Evolutionary conservation across 1,140 invertebrate genomes (phyloP).

Genomic region (Lerema accius): DNA sequence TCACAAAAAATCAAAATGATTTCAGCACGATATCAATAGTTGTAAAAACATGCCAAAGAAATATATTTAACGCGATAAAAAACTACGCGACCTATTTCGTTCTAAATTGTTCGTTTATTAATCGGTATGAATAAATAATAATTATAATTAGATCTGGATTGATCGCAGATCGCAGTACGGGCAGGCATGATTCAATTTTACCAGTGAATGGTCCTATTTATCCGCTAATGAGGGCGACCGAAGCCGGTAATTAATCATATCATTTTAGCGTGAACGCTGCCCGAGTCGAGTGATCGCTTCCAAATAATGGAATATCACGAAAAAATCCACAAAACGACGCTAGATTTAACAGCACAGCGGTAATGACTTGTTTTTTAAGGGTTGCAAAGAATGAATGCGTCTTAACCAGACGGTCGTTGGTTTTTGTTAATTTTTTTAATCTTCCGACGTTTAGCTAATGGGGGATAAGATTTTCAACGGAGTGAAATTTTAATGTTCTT

Average conservation of each 20-base stretch:
- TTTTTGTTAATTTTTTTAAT: slow-evolving; percentile 72
- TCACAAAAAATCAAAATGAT: no score
- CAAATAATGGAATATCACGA: slow-evolving; percentile 75
- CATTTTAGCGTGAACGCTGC: slow-evolving; percentile 75
- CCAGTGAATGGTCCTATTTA: slow-evolving; percentile 75
- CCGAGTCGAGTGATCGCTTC: slow-evolving; percentile 67
- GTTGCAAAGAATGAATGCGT: slow-evolving; percentile 78
- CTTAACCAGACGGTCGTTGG: slow-evolving; percentile 67
- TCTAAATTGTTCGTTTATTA: slow-evolving; percentile 53
- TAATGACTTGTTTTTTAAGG: slow-evolving; percentile 82
- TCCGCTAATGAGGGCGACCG: slow-evolving; percentile 76
- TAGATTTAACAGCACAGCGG: slow-evolving; percentile 74
- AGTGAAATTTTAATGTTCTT: slow-evolving; percentile 36
- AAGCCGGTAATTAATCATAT: slow-evolving; percentile 79
- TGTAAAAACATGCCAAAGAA: no score
- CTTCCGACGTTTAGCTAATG: slow-evolving; percentile 63
- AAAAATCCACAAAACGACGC: slow-evolving; percentile 73
- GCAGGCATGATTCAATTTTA: slow-evolving; percentile 77
- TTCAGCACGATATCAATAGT: no score
- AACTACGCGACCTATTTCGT: slow-evolving; percentile 32
- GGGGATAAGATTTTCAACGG: slow-evolving; percentile 48
- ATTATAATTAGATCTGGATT: slow-evolving; percentile 75
- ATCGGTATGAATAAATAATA: slow-evolving; percentile 69
- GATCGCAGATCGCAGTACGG: slow-evolving; percentile 49
- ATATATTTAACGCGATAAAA: slow-evolving; percentile 17